These are phyloP conservation scores for Limnephilus lunatus DNA, from an alignment of 2,888 invertebrate genomes.

Conservation along the genomic window DNA sequence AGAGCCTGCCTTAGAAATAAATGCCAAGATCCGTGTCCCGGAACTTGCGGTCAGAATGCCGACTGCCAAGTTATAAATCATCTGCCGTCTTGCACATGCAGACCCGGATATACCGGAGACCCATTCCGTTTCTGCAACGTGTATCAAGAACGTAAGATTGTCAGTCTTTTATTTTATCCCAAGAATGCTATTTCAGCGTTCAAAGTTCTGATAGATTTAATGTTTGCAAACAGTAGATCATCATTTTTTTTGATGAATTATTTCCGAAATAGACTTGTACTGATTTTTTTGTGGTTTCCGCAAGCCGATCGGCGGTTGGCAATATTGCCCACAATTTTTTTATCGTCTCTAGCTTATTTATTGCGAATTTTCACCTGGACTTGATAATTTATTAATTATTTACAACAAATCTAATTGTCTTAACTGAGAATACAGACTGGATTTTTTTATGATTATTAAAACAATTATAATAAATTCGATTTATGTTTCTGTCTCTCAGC, in stretches of 20 bases:
- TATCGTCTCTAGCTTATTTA: too few species aligned
- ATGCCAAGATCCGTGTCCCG: slow-evolving; percentile 83
- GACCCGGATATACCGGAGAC: slow-evolving; percentile 81
- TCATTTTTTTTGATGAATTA: background rate
- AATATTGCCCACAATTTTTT: too few species aligned
- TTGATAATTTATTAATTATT: too few species aligned
- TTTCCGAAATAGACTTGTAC: background rate
- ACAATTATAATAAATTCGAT: too few species aligned
- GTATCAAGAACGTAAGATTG: slow-evolving; percentile 63
- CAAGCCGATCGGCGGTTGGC: too few species aligned
- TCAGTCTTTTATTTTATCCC: background rate
- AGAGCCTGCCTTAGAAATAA: slow-evolving; percentile 81
- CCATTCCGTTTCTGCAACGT: slow-evolving; percentile 74
- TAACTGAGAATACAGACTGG: slow-evolving; percentile 70
- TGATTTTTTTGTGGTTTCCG: too few species aligned
- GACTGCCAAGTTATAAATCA: slow-evolving; percentile 86
- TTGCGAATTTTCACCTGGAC: too few species aligned
- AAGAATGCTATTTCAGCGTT: background rate
- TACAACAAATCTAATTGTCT: too few species aligned
- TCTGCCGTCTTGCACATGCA: slow-evolving; percentile 83
- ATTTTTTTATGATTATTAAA: too few species aligned
- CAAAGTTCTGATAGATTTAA: too few species aligned
- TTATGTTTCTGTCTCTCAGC: slow-evolving; percentile 66
- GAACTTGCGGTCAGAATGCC: slow-evolving; percentile 83
- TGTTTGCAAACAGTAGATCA: too few species aligned